Percentiles rank a stretch among this genome's conserved stretches.
phyloP scores from a whole-genome alignment of 2,113 vertebrate species.

The Corvus cornix region DNA sequence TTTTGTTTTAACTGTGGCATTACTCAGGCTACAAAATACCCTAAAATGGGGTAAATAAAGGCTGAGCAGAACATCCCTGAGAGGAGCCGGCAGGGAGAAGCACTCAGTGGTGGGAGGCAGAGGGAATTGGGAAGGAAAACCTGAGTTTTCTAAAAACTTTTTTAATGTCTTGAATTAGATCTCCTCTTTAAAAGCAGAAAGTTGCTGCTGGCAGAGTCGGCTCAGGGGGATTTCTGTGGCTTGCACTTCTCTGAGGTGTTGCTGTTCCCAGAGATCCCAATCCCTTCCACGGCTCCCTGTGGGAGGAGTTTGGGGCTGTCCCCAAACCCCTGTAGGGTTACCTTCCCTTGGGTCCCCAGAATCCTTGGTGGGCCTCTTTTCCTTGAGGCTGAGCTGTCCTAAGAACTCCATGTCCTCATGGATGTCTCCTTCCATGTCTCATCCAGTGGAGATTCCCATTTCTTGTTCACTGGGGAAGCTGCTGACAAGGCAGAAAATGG shows the following conservation, averaged over 20 bases:
- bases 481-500: background rate
- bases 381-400: background rate
- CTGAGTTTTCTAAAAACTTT: background rate
- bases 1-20: background rate
- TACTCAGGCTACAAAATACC: background rate
- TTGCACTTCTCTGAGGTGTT: background rate
- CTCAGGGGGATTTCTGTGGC: background rate
- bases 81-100: background rate
- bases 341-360: background rate
- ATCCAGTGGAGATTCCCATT: background rate
- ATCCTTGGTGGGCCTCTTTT: background rate
- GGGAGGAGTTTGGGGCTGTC: background rate
- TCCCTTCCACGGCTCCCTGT: background rate
- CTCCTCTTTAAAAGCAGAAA: background rate
- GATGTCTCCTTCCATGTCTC: background rate
- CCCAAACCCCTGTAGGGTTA: background rate
- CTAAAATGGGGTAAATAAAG: background rate
- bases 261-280: background rate
- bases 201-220: background rate
- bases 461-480: background rate
- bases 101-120: background rate
- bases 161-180: background rate
- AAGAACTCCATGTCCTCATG: background rate
- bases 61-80: background rate
- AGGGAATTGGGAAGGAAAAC: background rate